Base-by-base conservation (phyloP, 2,797 vertebrate species). In the Peromyscus melanophrys region DNA sequence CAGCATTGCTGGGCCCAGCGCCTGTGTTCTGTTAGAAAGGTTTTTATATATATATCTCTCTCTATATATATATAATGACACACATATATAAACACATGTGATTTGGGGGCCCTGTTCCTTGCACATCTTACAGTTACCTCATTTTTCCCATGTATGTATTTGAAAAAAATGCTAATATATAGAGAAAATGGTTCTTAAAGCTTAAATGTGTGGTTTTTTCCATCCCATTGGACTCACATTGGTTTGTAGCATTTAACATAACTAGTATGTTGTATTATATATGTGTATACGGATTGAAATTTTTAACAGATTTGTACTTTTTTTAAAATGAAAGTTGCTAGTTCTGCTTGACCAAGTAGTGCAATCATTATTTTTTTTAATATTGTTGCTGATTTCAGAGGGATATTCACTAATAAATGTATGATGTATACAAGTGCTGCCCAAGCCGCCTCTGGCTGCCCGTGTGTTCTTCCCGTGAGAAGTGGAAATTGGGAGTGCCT, bases 351-450 rank as follows among this genome's bases (percentile, higher is more conserved):
- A 99, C 99, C 99, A 99, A 99, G 99, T 99, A 99, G 99, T 99
- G 99, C 99, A 99, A 99, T 99, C 99, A 99, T 99, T 99, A 99
- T 99, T 99, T 99, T 99, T 99, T 99, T 99, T 99, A 99, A 99
- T 99, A 99, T 99, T 99, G 99, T 99, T 99, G 99, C 99, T 99
- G 99, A 99, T 99, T 99, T 99, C 99, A 99, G 99, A 99, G 99
- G 99, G 99, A 99, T 99, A 99, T 99, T 99, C 99, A 99, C 99
- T 99, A 99, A 99, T 99, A 99, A 99, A 99, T 99, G 99, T 99
- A 99, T 99, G 99, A 99, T 99, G 99, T 99, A 99, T 99, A 99
- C 99, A 99, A 99, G 86, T 98, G 98, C 71, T 86, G 87, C 78
- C 85, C 84, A 52, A 86, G 89, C 91, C 67, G 77, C 76, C 63